Conservation (phyloP, 2,113 vertebrate genomes). For the Gallinago undulata region DNA sequence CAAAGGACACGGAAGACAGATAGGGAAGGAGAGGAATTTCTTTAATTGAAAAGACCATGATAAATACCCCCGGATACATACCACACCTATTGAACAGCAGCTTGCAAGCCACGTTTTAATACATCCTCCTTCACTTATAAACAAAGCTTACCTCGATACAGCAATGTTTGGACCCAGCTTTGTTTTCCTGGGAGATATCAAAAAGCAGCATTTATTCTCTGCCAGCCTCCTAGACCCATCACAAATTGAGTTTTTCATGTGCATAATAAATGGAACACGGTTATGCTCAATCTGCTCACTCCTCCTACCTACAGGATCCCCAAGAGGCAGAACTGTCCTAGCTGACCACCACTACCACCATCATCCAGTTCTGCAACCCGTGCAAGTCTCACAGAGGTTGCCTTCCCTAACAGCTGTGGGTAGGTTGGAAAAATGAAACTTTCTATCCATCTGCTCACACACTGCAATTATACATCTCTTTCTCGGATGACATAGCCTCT, state of each 20-base stretch:
- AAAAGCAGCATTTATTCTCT: not conserved
- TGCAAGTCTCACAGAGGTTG: not conserved
- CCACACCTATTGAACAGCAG: not conserved
- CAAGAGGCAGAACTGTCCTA: not conserved
- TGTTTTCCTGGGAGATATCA: not conserved
- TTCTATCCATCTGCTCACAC: not conserved
- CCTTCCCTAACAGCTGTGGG: not conserved
- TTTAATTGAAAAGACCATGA: not conserved
- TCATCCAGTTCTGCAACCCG: not conserved
- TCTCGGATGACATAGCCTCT: not conserved
- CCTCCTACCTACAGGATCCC: not conserved
- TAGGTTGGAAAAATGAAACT: not conserved
- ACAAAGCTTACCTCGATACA: not conserved
- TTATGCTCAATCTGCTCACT: not conserved
- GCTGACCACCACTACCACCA: not conserved
- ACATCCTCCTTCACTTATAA: not conserved
- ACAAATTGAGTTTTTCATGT: not conserved
- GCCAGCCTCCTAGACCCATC: not conserved
- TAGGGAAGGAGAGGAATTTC: not conserved
- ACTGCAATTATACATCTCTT: not conserved
- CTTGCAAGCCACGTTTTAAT: not conserved
- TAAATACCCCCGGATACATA: not conserved
- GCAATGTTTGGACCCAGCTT: not conserved
- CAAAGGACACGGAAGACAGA: not conserved
- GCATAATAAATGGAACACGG: not conserved